Base-by-base conservation (phyloP, 2,113 vertebrate genomes). In the Ranitomeya variabilis region DNA sequence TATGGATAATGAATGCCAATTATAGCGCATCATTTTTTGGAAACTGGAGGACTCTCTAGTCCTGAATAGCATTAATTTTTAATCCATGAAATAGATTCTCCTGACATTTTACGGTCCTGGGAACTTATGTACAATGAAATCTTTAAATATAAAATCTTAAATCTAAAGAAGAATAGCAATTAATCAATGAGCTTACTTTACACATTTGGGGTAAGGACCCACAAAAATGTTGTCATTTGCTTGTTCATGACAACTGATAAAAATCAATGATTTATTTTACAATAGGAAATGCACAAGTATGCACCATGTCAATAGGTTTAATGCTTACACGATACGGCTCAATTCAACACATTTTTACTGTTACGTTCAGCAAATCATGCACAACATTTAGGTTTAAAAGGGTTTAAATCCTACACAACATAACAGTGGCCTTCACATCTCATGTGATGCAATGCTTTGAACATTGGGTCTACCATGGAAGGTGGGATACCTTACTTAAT, bases 1-100 rank as follows among this genome's bases (percentile, higher is more conserved):
- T 89, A 92, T 92, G 86, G 90, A 90, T 91, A 95, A 93, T 92
- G 91, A 89, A 83, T 90, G 87, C 66, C 80, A 93, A 51, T 57
- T 1, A 0, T 73, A n/a, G 90, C 15, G 69, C 11, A 87, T 21
- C 51, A 59, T 14, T 87, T 19, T 89, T 71, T 57, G 0, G 14
- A 83, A 89, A 89, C 90, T 86, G 92, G 91, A 90, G 0, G 1
- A 81, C 19, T 88, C 90, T 81, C 2, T 90, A 90, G 87, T 0
- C 66, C 15, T 89, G 87, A 90, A 86, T 3, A 14, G 54, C 23
- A 0, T 4, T 31, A 6, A 82, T 23, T 14, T 81, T 87, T 52
- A 88, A 90, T 64, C 54, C 86, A n/a, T 89, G 57, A 31, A 88
- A 88, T 86, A 57, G 26, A 54, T 11, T 31, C 15, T 66, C 13